Base-by-base conservation (phyloP, 1,140 invertebrate genomes). In the Lepidurus couesii region DNA sequence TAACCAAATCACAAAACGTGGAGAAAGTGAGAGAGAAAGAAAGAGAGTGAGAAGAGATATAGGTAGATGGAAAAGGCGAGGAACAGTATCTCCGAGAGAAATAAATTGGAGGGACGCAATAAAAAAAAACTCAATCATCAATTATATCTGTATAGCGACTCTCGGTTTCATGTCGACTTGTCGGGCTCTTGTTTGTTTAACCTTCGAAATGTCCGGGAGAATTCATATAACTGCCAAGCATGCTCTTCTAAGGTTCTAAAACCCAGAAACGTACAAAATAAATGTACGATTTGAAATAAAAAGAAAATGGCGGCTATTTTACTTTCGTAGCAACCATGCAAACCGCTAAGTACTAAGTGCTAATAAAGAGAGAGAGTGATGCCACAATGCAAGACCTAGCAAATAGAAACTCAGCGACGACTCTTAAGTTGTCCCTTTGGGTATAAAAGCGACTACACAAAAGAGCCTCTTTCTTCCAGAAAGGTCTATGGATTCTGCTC, bases 31-130 rank as follows among this genome's bases (percentile, higher is more conserved):
- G 24, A 53, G 76, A 53, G 34, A 79, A 34, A 79, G 75, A 74
- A 79, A 79, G 78, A 74, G 65, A 34, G 73, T 53, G 26, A 73
- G 45, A 74, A 21, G 8, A 74, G 21, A n/a, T 42, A 78, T 42
- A 78, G 53, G 43, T 43, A 53, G 73, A n/a, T 11, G 74, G 43
- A 79, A 80, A 16, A 42, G 21, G 75, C 34, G 42, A 79, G 45
- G 73, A 65, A 47, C 73, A 79, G 44, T 21, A 34, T 26, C 26
- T 65, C 13, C 53, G 21, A 65, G 53, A 65, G 53, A 65, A 21
- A 65, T 21, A 65, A 13, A 65, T n/a, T 7, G 53, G 21, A 65
- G 13, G 53, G 53, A 21, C 16, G 21, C 53, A 65, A 65, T 21
- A 65, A 21, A 65, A 21, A 65, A 65, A 65, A 13, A 13, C 53